These are phyloP conservation scores for Alethe diademata DNA, from an alignment of 2,113 vertebrate species.

Conservation along the genomic window DNA sequence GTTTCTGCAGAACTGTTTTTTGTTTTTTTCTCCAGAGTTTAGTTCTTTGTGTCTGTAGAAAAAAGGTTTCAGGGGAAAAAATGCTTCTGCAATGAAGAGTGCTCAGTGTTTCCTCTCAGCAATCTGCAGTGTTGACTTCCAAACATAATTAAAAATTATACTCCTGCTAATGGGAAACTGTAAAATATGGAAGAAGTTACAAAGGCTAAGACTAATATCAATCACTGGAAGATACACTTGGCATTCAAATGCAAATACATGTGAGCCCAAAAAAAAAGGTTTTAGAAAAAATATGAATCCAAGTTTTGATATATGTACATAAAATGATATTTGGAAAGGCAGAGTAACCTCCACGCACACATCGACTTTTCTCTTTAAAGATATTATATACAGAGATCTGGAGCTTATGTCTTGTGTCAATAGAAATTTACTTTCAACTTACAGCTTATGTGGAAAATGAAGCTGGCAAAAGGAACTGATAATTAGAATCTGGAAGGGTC, in stretches of 20 bases:
- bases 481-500: not conserved
- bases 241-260: slow-evolving; percentile 26
- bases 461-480: not conserved
- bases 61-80: not conserved
- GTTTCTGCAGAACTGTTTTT: not conserved
- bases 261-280: not conserved
- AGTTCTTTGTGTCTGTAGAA: not conserved
- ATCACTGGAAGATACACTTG: not conserved
- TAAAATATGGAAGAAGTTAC: not conserved
- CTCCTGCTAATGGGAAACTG: not conserved
- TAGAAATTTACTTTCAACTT: not conserved
- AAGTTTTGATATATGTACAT: not conserved
- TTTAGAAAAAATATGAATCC: not conserved
- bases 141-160: not conserved
- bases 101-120: not conserved
- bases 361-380: not conserved
- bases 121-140: not conserved
- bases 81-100: not conserved
- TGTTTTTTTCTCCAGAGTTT: not conserved
- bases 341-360: not conserved
- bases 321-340: not conserved
- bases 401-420: not conserved
- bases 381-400: not conserved
- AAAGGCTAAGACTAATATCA: slow-evolving; percentile 1
- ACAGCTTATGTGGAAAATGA: not conserved